Percentiles rank a stretch among this genome's conserved stretches.
phyloP scores from a whole-genome alignment of 2,797 vertebrate genomes.

The Cottoperca gobio region DNA sequence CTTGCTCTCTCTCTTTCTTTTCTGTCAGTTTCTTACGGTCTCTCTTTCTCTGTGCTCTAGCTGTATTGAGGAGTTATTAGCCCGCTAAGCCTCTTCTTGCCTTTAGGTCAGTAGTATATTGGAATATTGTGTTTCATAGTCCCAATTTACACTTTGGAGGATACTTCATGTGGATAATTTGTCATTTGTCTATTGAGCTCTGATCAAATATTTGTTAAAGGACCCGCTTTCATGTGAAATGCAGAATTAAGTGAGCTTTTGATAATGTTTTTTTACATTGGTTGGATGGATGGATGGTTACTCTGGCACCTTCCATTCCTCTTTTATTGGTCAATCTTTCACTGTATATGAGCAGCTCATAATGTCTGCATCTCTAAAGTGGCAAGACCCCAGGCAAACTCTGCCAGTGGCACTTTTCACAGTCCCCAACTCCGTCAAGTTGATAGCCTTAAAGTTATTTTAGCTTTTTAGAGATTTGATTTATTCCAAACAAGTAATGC shows the following conservation, averaged over 20 bases:
- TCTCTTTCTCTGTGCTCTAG: neutral
- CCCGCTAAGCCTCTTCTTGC: neutral
- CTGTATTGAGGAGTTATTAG: slow-evolving; percentile 8
- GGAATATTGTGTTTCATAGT: neutral
- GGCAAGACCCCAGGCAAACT: slow-evolving; percentile 40
- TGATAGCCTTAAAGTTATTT: slow-evolving; percentile 65
- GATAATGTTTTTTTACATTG: neutral
- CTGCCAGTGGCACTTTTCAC: slow-evolving; percentile 54
- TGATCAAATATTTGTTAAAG: neutral
- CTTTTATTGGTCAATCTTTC: slow-evolving; percentile 32
- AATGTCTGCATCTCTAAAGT: slow-evolving; percentile 41
- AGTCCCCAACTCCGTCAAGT: slow-evolving; percentile 50
- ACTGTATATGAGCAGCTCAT: slow-evolving; percentile 10
- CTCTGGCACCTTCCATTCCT: slow-evolving; percentile 4
- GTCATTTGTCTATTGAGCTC: neutral
- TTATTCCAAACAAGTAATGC: slow-evolving; percentile 70
- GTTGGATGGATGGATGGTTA: neutral
- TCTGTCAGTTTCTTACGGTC: neutral
- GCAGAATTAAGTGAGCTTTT: neutral
- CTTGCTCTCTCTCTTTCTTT: neutral
- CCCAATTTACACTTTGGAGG: neutral
- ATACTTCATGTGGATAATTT: neutral
- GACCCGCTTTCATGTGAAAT: neutral
- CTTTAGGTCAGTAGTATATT: neutral
- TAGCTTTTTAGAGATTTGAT: slow-evolving; percentile 59